phyloP scores from a whole-genome alignment of 2,113 vertebrate species.

The Callorhinus ursinus region DNA sequence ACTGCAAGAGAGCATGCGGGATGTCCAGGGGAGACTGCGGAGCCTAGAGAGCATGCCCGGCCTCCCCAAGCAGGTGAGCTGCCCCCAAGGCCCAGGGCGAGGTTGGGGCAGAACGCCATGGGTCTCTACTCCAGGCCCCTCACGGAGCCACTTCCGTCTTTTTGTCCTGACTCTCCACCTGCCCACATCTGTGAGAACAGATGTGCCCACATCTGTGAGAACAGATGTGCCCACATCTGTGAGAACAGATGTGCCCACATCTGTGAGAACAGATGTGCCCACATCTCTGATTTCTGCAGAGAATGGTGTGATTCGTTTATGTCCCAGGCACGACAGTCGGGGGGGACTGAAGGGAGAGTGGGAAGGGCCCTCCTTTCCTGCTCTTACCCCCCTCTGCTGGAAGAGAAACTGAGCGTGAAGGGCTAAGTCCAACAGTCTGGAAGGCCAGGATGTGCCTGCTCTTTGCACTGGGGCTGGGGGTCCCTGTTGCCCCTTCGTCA shows the following conservation, averaged over 20 bases:
- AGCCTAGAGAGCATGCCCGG: conserved; percentile 87
- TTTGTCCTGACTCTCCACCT: neutral
- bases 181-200: neutral
- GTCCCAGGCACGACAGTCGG: neutral
- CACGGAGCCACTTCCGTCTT: neutral
- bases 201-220: no score
- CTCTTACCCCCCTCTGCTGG: neutral
- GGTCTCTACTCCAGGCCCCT: neutral
- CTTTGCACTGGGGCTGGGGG: neutral
- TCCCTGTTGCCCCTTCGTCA: neutral
- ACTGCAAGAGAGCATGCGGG: conserved; percentile 92
- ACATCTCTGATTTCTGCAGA: neutral
- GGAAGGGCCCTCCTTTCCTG: neutral
- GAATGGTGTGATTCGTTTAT: neutral
- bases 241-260: no score
- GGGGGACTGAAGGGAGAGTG: neutral
- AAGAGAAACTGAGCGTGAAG: neutral
- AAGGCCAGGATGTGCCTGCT: neutral
- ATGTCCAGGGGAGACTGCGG: conserved; percentile 89
- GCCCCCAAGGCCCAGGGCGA: neutral
- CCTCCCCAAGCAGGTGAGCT: conserved; percentile 83
- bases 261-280: no score
- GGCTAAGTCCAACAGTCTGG: neutral
- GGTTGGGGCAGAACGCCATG: neutral
- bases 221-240: no score